Percentiles rank a stretch among this genome's conserved stretches.
These are phyloP conservation scores for Caenorhabditis latens DNA, from an alignment of 1,140 invertebrate species.

Conservation along the genomic window DNA sequence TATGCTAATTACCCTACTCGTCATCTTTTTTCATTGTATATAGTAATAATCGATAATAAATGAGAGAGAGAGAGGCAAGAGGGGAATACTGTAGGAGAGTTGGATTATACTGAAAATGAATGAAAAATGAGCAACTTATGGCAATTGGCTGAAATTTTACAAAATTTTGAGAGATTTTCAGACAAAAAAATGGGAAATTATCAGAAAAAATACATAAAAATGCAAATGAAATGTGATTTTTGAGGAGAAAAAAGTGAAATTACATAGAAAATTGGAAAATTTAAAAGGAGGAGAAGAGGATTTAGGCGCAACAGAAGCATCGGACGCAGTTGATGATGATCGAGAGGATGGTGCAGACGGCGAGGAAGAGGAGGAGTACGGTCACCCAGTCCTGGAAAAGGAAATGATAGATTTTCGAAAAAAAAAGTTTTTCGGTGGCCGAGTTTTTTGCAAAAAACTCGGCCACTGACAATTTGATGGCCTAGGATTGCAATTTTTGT, in stretches of 20 bases:
- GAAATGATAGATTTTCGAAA: no score
- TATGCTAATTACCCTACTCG: slow-evolving; percentile 21
- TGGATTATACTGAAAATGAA: no score
- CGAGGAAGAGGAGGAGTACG: slow-evolving; percentile 59
- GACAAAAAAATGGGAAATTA: background rate
- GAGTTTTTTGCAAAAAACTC: no score
- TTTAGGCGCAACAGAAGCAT: slow-evolving; percentile 65
- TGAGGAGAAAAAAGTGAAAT: background rate
- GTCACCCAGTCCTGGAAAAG: slow-evolving; percentile 64
- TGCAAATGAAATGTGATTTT: background rate
- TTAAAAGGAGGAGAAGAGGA: background rate
- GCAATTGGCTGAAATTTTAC: background rate
- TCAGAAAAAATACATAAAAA: background rate
- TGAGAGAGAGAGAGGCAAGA: background rate
- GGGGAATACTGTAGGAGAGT: background rate
- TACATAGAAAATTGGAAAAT: background rate
- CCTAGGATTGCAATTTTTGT: no score
- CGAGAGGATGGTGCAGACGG: slow-evolving; percentile 61
- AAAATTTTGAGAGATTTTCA: background rate
- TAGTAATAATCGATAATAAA: no score
- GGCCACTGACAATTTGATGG: no score
- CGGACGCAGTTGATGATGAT: slow-evolving; percentile 66
- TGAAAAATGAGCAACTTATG: slow-evolving; percentile 45
- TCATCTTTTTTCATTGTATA: background rate
- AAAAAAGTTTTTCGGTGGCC: no score